Conservation (phyloP, 23 tunicate genomes). For the Trididemnum miniatum region DNA sequence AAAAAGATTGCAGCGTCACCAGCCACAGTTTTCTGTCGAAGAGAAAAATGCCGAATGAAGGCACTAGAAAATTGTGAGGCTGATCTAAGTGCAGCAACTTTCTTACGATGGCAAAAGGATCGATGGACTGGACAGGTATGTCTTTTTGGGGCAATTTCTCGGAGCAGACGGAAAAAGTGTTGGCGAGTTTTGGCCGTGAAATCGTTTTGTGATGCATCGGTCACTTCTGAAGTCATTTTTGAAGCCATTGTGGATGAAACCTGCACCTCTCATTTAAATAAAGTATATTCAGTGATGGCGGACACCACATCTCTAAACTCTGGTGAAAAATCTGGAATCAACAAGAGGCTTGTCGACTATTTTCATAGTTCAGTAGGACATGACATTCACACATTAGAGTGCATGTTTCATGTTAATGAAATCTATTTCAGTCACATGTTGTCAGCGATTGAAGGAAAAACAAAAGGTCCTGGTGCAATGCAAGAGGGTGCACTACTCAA, state of each 20-base stretch:
- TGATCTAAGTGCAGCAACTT: too few relatives aligned
- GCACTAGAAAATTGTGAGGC: too few relatives aligned
- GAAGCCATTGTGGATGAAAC: background rate
- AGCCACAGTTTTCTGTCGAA: too few relatives aligned
- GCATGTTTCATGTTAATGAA: background rate
- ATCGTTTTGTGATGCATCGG: constrained; percentile 2
- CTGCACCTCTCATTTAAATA: background rate
- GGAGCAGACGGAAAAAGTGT: too few relatives aligned
- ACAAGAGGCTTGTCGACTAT: background rate
- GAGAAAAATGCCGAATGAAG: too few relatives aligned
- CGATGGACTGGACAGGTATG: too few relatives aligned
- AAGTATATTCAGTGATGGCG: constrained; percentile 16
- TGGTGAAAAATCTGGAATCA: constrained; percentile 3
- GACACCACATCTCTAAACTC: constrained; percentile 18
- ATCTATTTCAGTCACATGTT: too few relatives aligned
- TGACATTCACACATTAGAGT: constrained; percentile 13
- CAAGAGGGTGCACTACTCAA: constrained; percentile 16
- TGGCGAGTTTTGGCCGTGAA: background rate
- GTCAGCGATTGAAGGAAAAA: constrained; percentile 1
- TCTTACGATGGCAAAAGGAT: too few relatives aligned
- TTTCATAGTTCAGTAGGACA: background rate
- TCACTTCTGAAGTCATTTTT: background rate
- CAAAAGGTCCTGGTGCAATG: constrained; percentile 8
- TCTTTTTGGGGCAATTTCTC: too few relatives aligned
- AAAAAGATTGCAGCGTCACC: too few relatives aligned